phyloP scores from a whole-genome alignment of 1,140 invertebrate genomes.

The Branchinecta lindahli region DNA sequence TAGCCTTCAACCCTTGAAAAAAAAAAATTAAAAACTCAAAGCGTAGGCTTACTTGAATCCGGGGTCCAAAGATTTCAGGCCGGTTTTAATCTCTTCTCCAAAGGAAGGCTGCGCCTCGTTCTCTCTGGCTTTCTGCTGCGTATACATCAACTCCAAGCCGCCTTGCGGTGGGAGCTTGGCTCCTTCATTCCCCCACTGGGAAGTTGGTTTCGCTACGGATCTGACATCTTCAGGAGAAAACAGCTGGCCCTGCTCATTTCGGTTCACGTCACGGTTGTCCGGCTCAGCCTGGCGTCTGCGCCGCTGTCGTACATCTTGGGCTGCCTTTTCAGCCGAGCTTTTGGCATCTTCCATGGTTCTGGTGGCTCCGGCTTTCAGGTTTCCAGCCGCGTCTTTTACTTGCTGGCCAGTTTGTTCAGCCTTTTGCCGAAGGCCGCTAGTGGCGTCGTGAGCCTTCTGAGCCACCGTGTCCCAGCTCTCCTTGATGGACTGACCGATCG shows the following conservation, averaged over 20 bases:
- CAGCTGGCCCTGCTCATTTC: background rate
- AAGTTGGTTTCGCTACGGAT: background rate
- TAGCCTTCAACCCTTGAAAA: no score
- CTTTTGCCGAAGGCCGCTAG: background rate
- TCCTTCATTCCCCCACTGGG: background rate
- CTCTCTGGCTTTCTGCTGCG: constrained; percentile 17
- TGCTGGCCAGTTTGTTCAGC: background rate
- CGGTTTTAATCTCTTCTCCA: constrained; percentile 15
- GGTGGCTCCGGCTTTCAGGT: background rate
- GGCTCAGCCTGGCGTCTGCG: background rate
- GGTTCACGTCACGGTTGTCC: background rate
- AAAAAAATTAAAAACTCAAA: background rate
- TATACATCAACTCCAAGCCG: constrained; percentile 15
- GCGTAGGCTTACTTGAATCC: background rate
- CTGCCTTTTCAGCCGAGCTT: background rate
- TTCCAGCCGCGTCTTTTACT: background rate
- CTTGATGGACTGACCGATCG: background rate
- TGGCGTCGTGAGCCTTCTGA: background rate
- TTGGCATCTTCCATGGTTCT: background rate
- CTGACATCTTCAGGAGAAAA: background rate
- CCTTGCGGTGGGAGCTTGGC: constrained; percentile 15
- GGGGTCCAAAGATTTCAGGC: background rate
- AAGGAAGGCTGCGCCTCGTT: constrained; percentile 15
- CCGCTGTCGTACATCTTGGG: background rate
- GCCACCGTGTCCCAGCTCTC: background rate